Evolutionary conservation across 2,797 vertebrate species (phyloP).

Genomic region (Fratercula arctica): DNA sequence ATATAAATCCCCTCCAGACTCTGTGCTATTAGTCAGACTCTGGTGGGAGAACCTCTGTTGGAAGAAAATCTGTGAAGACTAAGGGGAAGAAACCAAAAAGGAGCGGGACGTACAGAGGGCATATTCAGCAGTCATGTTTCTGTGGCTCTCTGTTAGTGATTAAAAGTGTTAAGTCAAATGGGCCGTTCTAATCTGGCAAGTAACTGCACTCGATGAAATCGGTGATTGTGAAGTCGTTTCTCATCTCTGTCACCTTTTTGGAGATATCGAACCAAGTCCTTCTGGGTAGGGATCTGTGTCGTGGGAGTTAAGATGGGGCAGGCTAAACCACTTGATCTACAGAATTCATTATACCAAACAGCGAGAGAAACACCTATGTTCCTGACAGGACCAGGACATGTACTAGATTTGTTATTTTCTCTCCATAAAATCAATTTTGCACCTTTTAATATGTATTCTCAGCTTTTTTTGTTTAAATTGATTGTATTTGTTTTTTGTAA

Average conservation of each 20-base stretch:
- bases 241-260: not conserved
- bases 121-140: not conserved
- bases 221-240: not conserved
- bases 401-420: not conserved
- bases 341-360: not conserved
- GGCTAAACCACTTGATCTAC: not conserved
- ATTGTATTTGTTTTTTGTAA: not conserved
- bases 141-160: not conserved
- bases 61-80: not conserved
- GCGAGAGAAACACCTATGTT: not conserved
- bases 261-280: not conserved
- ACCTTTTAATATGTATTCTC: conserved; percentile 23
- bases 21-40: not conserved
- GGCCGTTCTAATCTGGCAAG: not conserved
- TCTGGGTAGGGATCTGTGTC: not conserved
- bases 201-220: not conserved
- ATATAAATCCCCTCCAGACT: not conserved
- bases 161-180: not conserved
- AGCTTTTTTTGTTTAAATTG: conserved; percentile 19
- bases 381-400: not conserved
- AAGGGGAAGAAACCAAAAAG: not conserved
- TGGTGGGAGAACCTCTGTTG: not conserved
- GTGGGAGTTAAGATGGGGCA: not conserved
- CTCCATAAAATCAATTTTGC: conserved; percentile 7
- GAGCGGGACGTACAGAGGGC: not conserved